Conservation (phyloP, 2,888 invertebrate species). For the Globia sparganii region DNA sequence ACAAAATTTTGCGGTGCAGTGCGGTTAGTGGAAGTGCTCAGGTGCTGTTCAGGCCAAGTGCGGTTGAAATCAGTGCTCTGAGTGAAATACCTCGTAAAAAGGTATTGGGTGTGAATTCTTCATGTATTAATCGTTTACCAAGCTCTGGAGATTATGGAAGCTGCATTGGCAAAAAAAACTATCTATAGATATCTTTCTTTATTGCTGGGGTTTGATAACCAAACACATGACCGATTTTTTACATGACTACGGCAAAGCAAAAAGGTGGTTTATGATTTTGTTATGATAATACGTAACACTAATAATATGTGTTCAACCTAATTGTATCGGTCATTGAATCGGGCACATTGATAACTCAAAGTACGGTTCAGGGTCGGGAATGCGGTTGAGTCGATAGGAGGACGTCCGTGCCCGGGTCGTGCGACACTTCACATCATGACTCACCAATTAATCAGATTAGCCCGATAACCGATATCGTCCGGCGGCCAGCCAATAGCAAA, state of each 20-base stretch:
- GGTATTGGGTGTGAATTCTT: conserved; percentile 14
- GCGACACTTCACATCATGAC: conserved; percentile 75
- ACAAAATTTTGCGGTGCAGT: too few species aligned
- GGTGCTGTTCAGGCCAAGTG: too few species aligned
- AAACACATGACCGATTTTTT: background rate
- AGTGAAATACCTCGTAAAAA: too few species aligned
- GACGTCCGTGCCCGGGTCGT: conserved; percentile 67
- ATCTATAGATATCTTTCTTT: background rate
- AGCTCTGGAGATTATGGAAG: background rate
- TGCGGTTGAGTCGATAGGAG: conserved; percentile 71
- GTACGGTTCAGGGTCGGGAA: conserved; percentile 75
- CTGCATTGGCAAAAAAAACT: too few species aligned
- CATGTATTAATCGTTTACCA: conserved; percentile 3
- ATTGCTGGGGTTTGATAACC: background rate
- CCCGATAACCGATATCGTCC: conserved; percentile 80
- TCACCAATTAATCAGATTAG: conserved; percentile 87
- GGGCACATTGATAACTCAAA: conserved; percentile 64
- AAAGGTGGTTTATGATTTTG: background rate
- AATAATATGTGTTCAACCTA: conserved; percentile 21
- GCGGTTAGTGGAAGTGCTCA: too few species aligned
- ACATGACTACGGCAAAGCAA: too few species aligned
- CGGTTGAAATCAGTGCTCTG: too few species aligned
- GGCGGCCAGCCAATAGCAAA: conserved; percentile 70
- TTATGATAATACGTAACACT: conserved; percentile 9
- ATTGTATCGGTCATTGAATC: conserved; percentile 60